Evolutionary conservation across 2,113 vertebrate species (phyloP), one percentile per base, ranked within the genome.

Genomic region (Spea bombifrons): DNA sequence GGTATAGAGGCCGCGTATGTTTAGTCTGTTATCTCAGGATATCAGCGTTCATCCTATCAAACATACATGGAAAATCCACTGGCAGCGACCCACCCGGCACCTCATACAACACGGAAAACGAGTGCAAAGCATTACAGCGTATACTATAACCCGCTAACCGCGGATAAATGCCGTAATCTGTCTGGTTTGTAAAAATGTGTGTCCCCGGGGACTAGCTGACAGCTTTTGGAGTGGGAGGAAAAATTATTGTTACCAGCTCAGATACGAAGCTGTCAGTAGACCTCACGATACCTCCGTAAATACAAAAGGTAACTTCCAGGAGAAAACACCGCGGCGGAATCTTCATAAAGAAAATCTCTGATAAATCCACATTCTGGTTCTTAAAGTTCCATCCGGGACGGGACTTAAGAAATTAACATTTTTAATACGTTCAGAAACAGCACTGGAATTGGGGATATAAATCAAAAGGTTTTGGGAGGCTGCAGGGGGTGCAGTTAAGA

Each of bases 61-160:
- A 59, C 64, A 66, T 80, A 73, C 63, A 80, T 80, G 76, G 76
- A 79, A 79, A 80, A 66, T 73, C 70, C 52, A 30, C 70, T 48
- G 61, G 66, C 77, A 67, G 30, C 8, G 66, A 43, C 9, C 63
- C 77, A 4, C 53, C 46, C 61, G 45, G 71, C 50, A 15, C 69
- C 70, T 64, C 47, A n/a, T 49, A 70, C 46, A 72, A 80, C 71
- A 80, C 73, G 77, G 77, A 80, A 80, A 80, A 80, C 73, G 4
- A 59, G 43, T 61, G 70, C 13, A 55, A 73, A 66, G 16, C 47
- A 47, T 2, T 15, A 52, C 66, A 13, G 13, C 57, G 65, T 76
- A 59, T 8, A 13, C 4, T 3, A 9, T 13, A 13, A 52, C 55
- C 55, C 10, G 7, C 30, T 12, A 59, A 59, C 55, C 10, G 15